Evolutionary conservation across 2,888 invertebrate species (phyloP).

Genomic region (Lamproptera curius): DNA sequence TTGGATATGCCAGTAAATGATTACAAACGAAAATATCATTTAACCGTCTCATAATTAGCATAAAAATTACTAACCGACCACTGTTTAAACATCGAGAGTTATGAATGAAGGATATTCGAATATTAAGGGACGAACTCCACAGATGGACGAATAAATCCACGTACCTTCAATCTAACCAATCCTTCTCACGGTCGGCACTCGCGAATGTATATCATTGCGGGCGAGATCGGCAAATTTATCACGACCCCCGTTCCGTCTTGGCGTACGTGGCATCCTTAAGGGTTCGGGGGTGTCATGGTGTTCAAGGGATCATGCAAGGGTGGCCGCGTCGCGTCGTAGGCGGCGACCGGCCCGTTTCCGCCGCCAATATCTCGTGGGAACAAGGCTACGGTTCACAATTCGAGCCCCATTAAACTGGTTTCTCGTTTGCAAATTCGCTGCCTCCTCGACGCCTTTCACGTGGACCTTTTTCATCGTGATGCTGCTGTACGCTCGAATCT

Average conservation of each 20-base stretch:
- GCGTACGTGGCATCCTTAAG: conserved; percentile 14
- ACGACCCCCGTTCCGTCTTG: conserved; percentile 34
- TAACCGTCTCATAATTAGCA: too few relatives aligned
- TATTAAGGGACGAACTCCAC: too few relatives aligned
- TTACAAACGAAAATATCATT: too few relatives aligned
- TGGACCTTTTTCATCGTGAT: conserved; percentile 77
- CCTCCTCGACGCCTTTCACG: conserved; percentile 78
- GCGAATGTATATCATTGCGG: too few relatives aligned
- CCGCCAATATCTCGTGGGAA: conserved; percentile 75
- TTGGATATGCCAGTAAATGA: too few relatives aligned
- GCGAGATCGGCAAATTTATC: conserved; percentile 41
- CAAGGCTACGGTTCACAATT: conserved; percentile 76
- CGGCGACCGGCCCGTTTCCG: conserved; percentile 72
- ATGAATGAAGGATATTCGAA: too few relatives aligned
- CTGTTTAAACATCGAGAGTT: too few relatives aligned
- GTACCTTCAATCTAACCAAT: too few relatives aligned
- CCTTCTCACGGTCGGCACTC: neutral
- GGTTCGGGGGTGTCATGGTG: conserved; percentile 15
- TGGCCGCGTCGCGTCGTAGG: conserved; percentile 50
- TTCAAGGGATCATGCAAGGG: conserved; percentile 29
- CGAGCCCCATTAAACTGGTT: conserved; percentile 79
- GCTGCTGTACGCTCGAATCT: too few relatives aligned
- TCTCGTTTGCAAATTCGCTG: conserved; percentile 76
- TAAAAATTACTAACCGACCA: too few relatives aligned
- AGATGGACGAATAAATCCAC: too few relatives aligned